Percentiles rank a stretch among this genome's conserved stretches.
Evolutionary conservation across 2,888 invertebrate genomes (phyloP).

Genomic region (Microplitis deprimator): DNA sequence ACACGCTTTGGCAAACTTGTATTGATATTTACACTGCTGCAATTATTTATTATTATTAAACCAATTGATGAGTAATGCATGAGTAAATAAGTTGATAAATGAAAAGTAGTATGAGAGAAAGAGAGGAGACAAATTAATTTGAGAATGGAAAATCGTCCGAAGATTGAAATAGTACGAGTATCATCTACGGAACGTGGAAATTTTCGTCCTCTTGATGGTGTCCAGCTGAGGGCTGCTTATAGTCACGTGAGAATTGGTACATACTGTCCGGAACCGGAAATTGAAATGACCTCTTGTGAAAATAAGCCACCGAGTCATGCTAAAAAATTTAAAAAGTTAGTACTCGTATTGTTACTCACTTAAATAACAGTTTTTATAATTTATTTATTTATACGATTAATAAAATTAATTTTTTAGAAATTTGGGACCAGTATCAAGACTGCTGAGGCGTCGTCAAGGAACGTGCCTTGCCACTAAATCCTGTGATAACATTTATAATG

Average conservation of each 20-base stretch:
- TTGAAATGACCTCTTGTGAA: slow-evolving; percentile 53
- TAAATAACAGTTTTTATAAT: not conserved
- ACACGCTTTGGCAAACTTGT: not conserved
- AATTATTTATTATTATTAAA: not conserved
- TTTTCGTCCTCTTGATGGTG: slow-evolving; percentile 66
- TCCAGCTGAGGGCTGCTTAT: slow-evolving; percentile 64
- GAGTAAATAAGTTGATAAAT: slow-evolving; percentile 3
- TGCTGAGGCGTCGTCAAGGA: slow-evolving; percentile 66
- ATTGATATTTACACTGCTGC: not conserved
- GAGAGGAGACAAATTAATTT: slow-evolving; percentile 40
- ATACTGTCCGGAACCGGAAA: slow-evolving; percentile 64
- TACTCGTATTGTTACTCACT: slow-evolving; percentile 29
- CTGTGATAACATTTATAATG: slow-evolving; percentile 71
- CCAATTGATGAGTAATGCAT: slow-evolving; percentile 16
- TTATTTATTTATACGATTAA: not conserved
- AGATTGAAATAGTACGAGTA: slow-evolving; percentile 67
- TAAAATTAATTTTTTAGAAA: slow-evolving; percentile 56
- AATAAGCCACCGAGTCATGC: slow-evolving; percentile 62
- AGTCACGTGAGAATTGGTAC: slow-evolving; percentile 66
- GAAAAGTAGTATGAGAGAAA: slow-evolving; percentile 40
- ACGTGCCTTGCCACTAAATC: slow-evolving; percentile 68
- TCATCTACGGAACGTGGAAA: slow-evolving; percentile 63
- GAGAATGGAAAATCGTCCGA: slow-evolving; percentile 58
- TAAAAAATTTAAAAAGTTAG: slow-evolving; percentile 66
- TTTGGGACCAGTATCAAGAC: slow-evolving; percentile 69